Evolutionary conservation across 2,113 vertebrate species (phyloP).

Genomic region (Hiodon tergisus): DNA sequence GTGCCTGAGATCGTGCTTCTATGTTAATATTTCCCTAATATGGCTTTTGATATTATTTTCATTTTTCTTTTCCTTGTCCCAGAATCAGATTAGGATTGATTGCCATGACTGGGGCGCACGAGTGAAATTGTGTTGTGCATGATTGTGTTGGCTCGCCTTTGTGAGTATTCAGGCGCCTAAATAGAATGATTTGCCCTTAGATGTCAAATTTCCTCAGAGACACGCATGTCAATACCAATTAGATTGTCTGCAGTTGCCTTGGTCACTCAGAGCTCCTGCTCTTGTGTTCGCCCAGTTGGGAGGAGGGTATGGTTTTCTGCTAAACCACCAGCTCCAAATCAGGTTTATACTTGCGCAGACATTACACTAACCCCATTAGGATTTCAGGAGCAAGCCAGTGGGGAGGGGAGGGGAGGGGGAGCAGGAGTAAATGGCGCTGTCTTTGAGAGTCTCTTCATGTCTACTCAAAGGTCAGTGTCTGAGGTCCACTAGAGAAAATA

Average conservation of each 20-base stretch:
- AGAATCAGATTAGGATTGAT: conserved; percentile 72
- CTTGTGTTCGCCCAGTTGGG: background rate
- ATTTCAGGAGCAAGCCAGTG: conserved; percentile 40
- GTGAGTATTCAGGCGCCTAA: conserved; percentile 73
- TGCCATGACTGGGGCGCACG: conserved; percentile 21
- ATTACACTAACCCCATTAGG: conserved; percentile 71
- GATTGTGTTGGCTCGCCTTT: conserved; percentile 49
- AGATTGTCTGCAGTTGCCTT: conserved; percentile 67
- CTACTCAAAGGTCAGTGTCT: conserved; percentile 64
- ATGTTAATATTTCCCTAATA: conserved; percentile 70
- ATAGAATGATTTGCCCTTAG: conserved; percentile 80
- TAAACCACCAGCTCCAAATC: conserved; percentile 63
- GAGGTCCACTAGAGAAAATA: conserved; percentile 44
- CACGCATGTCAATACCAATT: conserved; percentile 78
- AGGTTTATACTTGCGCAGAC: conserved; percentile 67
- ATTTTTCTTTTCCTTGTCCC: conserved; percentile 58
- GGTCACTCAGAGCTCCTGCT: conserved; percentile 50
- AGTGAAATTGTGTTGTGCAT: conserved; percentile 46
- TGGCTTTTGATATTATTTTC: conserved; percentile 74
- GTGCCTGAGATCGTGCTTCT: conserved; percentile 58
- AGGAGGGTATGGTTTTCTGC: conserved; percentile 14
- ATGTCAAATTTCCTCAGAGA: conserved; percentile 76
- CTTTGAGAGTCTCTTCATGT: conserved; percentile 60
- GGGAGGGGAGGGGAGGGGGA: background rate
- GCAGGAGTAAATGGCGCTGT: conserved; percentile 44